Evolutionary conservation across 2,888 invertebrate species (phyloP), one percentile per base, ranked within the genome.

Genomic region (Timema podura): DNA sequence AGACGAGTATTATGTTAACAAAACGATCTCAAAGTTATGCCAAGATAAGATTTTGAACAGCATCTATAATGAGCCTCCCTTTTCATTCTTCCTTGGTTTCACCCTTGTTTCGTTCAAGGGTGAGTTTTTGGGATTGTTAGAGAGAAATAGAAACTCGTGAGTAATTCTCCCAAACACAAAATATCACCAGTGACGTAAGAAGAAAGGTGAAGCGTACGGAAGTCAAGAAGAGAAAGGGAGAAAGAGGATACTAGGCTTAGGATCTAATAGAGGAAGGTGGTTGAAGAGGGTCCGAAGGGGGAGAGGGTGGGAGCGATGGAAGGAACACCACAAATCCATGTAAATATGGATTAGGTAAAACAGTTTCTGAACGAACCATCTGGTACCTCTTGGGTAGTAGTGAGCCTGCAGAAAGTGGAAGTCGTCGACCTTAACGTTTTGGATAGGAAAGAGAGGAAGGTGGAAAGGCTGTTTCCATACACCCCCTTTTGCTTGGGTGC

Each of bases 291-390:
- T n/a, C 11, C 51, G n/a, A 51, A 51, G 51, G 30, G 61, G 44
- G 9, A 8, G 61, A 8, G 61, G 30, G 57, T n/a, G 48, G 16
- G 30, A 44, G 46, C 0, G 30, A 30, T 30, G 30, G 30, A 30
- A 30, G 30, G 30, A 30, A 30, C 30, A 30, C n/a, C 68, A 48
- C 47, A 69, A 65, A 48, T 64, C 66, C 70, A 72, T 70, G 70
- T 72, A 72, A 71, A 73, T 73, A 71, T 73, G 71, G 71, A 73
- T 73, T 73, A 73, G 73, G 71, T 69, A 73, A 70, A 73, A 69
- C 70, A 71, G 73, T 70, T 73, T 65, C 65, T 15, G 51, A 30
- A 59, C 64, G 71, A 69, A 70, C 71, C 73, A 73, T 70, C 73
- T 73, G 73, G 70, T 70, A 67, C 70, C 61, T 44, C n/a, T 48